These are phyloP conservation scores for Rhogogaster chlorosoma DNA, from an alignment of 2,888 invertebrate species.

Conservation along the genomic window DNA sequence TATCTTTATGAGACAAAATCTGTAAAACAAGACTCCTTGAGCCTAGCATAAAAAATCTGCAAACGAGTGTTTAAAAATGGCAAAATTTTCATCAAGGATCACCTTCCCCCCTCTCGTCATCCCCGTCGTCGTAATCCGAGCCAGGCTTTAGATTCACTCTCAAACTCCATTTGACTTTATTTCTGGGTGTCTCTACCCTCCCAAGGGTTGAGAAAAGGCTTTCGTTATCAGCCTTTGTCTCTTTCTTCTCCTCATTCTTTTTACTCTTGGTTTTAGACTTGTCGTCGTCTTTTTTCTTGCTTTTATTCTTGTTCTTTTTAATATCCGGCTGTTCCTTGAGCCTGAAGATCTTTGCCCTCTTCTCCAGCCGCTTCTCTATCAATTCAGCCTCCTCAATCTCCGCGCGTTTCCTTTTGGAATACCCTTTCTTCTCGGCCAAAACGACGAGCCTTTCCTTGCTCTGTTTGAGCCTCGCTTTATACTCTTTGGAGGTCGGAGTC, in stretches of 20 bases:
- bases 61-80: no score
- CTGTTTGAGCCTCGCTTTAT: conserved; percentile 58
- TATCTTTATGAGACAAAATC: no score
- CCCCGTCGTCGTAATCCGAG: conserved; percentile 51
- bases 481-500: conserved; percentile 50
- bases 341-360: conserved; percentile 82
- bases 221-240: neutral
- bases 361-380: conserved; percentile 82
- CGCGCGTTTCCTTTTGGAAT: conserved; percentile 80
- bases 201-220: neutral
- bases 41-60: no score
- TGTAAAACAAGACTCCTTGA: no score
- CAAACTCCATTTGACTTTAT: conserved; percentile 68
- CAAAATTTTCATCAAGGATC: neutral
- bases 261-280: neutral
- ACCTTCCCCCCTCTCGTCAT: conserved; percentile 47
- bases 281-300: neutral
- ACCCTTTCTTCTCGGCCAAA: conserved; percentile 84
- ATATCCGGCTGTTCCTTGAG: neutral
- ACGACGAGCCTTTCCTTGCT: conserved; percentile 71
- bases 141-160: conserved; percentile 66
- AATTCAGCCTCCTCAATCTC: conserved; percentile 81
- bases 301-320: neutral
- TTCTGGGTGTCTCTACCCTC: conserved; percentile 28
- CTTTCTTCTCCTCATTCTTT: neutral